A percentile compares a stretch with the other conserved stretches of the same genome.
Evolutionary conservation across 2,113 vertebrate genomes (phyloP).

Genomic region (Rhagologus leucostigma): DNA sequence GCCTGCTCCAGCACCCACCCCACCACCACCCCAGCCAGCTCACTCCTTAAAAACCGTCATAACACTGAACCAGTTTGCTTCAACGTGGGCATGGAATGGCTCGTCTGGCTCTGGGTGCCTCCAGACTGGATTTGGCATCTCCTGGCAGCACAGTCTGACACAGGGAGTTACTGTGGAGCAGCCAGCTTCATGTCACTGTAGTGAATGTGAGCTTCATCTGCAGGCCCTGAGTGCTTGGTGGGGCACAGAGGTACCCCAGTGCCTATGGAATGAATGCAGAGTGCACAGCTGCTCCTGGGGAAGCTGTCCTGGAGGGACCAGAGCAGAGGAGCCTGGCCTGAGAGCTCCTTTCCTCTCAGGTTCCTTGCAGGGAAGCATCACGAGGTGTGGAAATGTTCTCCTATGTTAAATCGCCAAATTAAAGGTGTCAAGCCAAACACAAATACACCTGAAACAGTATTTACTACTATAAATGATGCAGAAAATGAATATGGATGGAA

Average conservation of each 20-base stretch:
- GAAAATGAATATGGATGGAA: neutral
- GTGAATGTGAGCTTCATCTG: neutral
- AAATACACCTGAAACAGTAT: neutral
- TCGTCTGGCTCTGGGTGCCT: neutral
- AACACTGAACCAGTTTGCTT: neutral
- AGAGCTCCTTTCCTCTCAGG: neutral
- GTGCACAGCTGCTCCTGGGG: neutral
- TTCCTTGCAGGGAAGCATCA: neutral
- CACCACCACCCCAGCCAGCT: neutral
- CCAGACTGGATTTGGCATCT: neutral
- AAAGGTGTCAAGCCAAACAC: neutral
- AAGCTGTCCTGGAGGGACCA: neutral
- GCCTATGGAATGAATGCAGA: neutral
- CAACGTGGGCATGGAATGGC: neutral
- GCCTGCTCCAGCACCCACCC: neutral
- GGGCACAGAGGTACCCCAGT: rapidly evolving
- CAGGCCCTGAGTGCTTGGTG: neutral
- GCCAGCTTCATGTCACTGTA: neutral
- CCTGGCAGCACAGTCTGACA: neutral
- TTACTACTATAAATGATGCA: neutral
- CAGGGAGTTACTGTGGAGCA: neutral
- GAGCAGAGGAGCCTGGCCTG: neutral
- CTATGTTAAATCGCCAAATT: neutral
- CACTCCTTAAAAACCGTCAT: rapidly evolving
- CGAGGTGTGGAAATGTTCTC: neutral